phyloP scores from a whole-genome alignment of 2,888 invertebrate species.

The Erebia aethiops region DNA sequence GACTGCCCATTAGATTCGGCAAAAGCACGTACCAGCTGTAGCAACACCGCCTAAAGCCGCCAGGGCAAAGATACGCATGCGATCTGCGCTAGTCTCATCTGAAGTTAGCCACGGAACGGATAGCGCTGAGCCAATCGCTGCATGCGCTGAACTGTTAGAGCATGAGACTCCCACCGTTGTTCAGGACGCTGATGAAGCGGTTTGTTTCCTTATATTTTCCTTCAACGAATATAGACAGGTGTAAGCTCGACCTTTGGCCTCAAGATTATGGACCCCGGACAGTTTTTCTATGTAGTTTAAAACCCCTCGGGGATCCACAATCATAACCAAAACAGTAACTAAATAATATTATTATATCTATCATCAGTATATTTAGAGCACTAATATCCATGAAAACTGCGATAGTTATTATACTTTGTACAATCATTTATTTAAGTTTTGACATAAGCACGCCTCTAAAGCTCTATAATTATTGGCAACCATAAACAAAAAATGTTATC shows the following conservation, averaged over 20 bases:
- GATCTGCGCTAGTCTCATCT: slow-evolving; percentile 56
- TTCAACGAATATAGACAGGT: neutral
- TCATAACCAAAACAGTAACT: neutral
- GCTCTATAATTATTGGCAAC: too few species aligned
- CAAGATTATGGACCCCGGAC: neutral
- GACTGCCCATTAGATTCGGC: slow-evolving; percentile 67
- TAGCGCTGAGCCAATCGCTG: slow-evolving; percentile 12
- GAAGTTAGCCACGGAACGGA: slow-evolving; percentile 42
- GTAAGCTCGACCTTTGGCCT: neutral
- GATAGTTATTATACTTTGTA: too few species aligned
- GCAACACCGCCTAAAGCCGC: slow-evolving; percentile 47
- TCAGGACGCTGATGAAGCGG: slow-evolving; percentile 28
- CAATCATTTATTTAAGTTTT: too few species aligned
- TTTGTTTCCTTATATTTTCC: slow-evolving; percentile 16
- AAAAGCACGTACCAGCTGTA: slow-evolving; percentile 53
- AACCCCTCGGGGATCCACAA: too few species aligned
- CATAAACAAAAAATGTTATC: too few species aligned
- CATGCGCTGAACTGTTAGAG: slow-evolving; percentile 18
- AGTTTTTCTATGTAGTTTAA: neutral
- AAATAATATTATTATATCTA: too few species aligned
- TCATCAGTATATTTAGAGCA: neutral
- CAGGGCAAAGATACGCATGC: slow-evolving; percentile 55
- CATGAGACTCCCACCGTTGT: neutral
- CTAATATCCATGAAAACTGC: slow-evolving; percentile 43
- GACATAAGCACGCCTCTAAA: too few species aligned